Conservation (phyloP, 2,113 vertebrate species). For the Erinaceus europaeus region DNA sequence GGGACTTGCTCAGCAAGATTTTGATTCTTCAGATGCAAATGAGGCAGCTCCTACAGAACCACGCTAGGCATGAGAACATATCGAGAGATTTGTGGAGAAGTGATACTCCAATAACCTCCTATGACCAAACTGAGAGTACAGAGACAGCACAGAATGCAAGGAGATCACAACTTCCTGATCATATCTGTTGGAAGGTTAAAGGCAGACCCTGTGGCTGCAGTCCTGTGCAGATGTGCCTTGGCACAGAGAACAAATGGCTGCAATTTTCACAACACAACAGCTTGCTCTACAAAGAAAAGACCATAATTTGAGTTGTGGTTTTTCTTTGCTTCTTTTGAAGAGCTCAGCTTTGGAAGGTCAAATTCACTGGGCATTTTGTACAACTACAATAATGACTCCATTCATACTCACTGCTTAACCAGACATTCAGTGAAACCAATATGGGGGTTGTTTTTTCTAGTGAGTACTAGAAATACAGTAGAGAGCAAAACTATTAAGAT, state of each 20-base stretch:
- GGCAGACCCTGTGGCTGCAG: neutral
- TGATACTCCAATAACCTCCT: neutral
- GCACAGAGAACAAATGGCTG: neutral
- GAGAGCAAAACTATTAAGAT: no score
- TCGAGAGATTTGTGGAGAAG: neutral
- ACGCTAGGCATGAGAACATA: neutral
- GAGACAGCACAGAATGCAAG: neutral
- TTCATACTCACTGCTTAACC: neutral
- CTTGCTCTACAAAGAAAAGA: neutral
- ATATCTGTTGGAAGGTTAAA: neutral
- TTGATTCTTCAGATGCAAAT: constrained; percentile 45
- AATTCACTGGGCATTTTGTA: neutral
- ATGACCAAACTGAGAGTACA: neutral
- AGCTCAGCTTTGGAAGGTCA: neutral
- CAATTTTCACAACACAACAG: neutral
- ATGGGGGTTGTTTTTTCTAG: neutral
- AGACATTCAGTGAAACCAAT: neutral
- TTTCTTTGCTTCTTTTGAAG: constrained; percentile 5
- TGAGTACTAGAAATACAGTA: neutral
- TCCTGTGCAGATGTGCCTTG: neutral
- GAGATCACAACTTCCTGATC: fast-evolving
- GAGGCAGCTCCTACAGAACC: neutral
- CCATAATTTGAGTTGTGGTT: neutral
- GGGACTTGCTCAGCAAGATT: constrained; percentile 59
- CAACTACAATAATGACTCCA: neutral